These are phyloP conservation scores for Paramormyrops kingsleyae DNA, from an alignment of 2,113 vertebrate species.

Conservation along the genomic window DNA sequence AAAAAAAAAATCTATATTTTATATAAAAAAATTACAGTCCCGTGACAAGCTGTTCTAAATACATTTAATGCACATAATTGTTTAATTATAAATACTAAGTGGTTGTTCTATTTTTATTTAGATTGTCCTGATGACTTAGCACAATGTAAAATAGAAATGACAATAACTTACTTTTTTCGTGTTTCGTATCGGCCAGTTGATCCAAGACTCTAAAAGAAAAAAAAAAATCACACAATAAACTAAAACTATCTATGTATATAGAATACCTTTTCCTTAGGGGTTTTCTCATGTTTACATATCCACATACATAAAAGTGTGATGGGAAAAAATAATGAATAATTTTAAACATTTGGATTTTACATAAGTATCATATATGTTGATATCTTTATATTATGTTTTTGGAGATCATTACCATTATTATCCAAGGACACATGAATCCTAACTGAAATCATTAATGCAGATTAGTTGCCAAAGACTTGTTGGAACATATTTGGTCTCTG, in stretches of 20 bases:
- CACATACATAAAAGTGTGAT: neutral
- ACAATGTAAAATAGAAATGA: neutral
- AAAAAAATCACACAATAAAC: neutral
- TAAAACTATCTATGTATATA: neutral
- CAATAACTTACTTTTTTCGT: constrained; percentile 58
- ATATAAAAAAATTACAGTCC: neutral
- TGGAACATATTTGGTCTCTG: neutral
- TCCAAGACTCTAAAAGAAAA: constrained; percentile 50
- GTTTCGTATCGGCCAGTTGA: constrained; percentile 49
- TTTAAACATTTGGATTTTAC: neutral
- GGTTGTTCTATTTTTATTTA: neutral
- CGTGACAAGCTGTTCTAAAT: neutral
- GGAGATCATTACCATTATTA: neutral
- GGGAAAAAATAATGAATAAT: neutral
- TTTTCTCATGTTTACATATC: neutral
- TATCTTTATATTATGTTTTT: neutral
- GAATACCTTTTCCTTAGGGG: neutral
- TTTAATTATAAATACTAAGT: neutral
- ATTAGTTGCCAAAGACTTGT: neutral
- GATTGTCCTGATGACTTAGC: too few relatives aligned
- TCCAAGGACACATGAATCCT: neutral
- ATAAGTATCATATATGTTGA: neutral
- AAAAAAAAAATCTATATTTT: neutral
- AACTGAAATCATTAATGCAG: neutral
- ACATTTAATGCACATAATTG: neutral